Conservation (phyloP, 1,140 invertebrate genomes). For the Eriosoma lanigerum region DNA sequence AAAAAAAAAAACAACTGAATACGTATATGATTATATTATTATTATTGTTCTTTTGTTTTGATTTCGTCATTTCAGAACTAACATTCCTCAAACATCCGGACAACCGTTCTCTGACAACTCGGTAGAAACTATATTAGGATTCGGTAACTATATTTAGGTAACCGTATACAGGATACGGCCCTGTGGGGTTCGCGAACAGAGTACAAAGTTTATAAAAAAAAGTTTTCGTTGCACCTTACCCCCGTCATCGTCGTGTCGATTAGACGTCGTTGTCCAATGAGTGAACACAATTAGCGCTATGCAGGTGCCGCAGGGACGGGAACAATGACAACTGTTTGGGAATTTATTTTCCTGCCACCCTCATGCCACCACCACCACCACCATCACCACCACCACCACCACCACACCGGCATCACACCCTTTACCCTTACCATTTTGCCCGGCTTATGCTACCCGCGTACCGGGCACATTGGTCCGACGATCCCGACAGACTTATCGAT, state of each 20-base stretch:
- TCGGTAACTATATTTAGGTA: too few species aligned
- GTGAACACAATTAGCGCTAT: conserved; percentile 23
- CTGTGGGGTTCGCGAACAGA: background rate
- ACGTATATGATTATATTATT: background rate
- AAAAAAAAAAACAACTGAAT: conserved; percentile 11
- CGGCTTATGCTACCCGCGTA: too few species aligned
- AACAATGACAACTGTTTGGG: conserved; percentile 6
- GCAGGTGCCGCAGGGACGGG: background rate
- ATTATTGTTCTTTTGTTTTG: conserved; percentile 29
- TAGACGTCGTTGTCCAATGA: conserved; percentile 15
- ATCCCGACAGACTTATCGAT: conserved; percentile 18
- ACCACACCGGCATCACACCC: too few species aligned
- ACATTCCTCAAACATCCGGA: conserved; percentile 14
- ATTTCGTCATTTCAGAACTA: background rate
- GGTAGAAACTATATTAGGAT: background rate
- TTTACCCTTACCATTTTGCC: too few species aligned
- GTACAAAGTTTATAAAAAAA: conserved; percentile 31
- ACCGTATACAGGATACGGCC: background rate
- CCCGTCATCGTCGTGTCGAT: background rate
- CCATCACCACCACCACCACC: too few species aligned
- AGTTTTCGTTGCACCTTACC: background rate
- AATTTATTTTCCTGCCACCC: background rate
- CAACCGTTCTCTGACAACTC: conserved; percentile 20
- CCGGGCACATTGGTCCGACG: too few species aligned
- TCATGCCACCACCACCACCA: too few species aligned